A percentile compares a stretch with the other conserved stretches of the same genome.
phyloP scores from a whole-genome alignment of 2,888 invertebrate species.

The Heliconius charithonia region DNA sequence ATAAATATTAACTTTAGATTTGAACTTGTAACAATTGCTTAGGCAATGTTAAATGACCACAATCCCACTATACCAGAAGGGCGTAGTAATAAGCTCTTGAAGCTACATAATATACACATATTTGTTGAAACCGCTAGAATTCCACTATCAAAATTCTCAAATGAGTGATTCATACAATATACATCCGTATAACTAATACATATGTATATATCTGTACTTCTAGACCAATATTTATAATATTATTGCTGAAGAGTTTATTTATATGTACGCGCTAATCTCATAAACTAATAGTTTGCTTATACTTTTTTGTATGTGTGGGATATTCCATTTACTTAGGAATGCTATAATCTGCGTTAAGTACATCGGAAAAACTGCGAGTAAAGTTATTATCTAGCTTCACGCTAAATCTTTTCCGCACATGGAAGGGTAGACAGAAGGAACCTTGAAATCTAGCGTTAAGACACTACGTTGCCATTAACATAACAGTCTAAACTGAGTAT shows the following conservation, averaged over 20 bases:
- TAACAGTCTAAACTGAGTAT: not conserved
- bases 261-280: not conserved
- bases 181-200: not conserved
- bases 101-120: not conserved
- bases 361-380: no score
- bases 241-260: not conserved
- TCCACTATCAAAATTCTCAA: constrained; percentile 5
- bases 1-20: not conserved
- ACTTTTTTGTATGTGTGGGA: no score
- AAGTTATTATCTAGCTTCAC: no score
- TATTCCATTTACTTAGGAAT: no score
- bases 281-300: no score
- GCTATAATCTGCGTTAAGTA: no score
- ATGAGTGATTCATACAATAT: not conserved
- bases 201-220: not conserved
- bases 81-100: not conserved
- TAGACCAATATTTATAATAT: not conserved
- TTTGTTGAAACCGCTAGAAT: constrained; percentile 3
- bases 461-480: no score
- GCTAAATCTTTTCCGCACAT: no score
- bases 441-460: no score
- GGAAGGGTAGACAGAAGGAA: no score
- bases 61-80: not conserved
- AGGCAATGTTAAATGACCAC: not conserved
- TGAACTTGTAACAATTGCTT: not conserved